Base-by-base conservation (phyloP, 1,140 invertebrate genomes). In the Adoxophyes honmai region DNA sequence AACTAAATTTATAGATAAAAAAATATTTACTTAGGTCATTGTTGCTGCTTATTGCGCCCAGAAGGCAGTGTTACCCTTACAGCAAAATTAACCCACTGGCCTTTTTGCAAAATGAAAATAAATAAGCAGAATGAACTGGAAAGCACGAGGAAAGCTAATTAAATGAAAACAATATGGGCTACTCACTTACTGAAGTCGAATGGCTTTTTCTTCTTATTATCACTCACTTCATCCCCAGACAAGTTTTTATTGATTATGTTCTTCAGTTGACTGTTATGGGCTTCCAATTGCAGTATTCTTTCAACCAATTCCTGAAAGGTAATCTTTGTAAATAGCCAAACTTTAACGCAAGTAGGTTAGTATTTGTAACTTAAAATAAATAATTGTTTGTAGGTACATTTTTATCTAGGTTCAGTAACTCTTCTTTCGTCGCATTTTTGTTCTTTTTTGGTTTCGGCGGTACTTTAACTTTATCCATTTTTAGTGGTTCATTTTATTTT, bases 141-240 rank as follows among this genome's bases (percentile, higher is more conserved):
- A n/a, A n/a, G n/a, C n/a, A n/a, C n/a, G n/a, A n/a, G n/a, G n/a
- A n/a, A n/a, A n/a, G n/a, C 21, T 55, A 18, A 37, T 21, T 18
- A 38, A 5, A 9, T n/a, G 4, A 1, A 13, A 38, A 37, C 37
- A 55, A 21, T 21, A 28, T 38, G 18, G 0, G 9, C 4, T 21
- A 76, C 81, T 77, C 84, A 94, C 92, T 90, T 92, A n/a, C 78
- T 70, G 78, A 92, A 93, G 80, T 93, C 90, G 78, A 93, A 93
- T 16, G 80, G 67, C 65, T 77, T 90, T 70, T 76, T 68, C 62
- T 55, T 53, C 48, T 60, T 62, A 55, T 68, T 64, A 52, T 66
- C 59, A 55, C 64, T 66, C 48, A 71, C 62, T 48, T 37, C 66
- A 61, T 75, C 75, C 21, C 67, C 55, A 61, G 63, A 65, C 8